These are phyloP conservation scores for Burhinus bistriatus DNA, from an alignment of 2,113 vertebrate genomes.

Conservation along the genomic window DNA sequence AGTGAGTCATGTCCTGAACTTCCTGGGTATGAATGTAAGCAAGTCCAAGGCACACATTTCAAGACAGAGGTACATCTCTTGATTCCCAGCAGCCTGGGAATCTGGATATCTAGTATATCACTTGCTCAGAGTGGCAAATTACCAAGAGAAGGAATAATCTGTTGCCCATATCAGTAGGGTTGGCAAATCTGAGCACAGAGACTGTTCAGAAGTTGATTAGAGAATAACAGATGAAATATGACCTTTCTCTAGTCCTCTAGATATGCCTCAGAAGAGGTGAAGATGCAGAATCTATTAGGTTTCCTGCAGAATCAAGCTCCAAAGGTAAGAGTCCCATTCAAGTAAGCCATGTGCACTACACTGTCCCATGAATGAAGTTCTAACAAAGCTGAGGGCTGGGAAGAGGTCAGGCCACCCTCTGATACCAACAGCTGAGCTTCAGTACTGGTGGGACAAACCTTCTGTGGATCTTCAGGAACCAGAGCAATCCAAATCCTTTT, in stretches of 20 bases:
- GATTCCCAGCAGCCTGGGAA: not conserved
- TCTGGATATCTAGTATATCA: not conserved
- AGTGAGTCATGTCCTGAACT: not conserved
- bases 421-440: not conserved
- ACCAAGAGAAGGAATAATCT: not conserved
- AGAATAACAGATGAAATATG: not conserved
- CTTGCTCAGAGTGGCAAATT: not conserved
- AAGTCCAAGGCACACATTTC: not conserved
- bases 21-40: not conserved
- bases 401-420: not conserved
- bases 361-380: not conserved
- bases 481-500: not conserved
- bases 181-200: not conserved
- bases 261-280: not conserved
- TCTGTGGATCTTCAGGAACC: not conserved
- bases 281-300: not conserved
- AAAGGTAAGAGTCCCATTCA: not conserved
- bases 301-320: not conserved
- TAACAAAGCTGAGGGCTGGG: not conserved
- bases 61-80: not conserved
- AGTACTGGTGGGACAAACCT: not conserved
- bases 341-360: not conserved
- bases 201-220: not conserved
- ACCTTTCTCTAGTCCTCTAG: not conserved
- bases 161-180: not conserved